These are phyloP conservation scores for Trissolcus japonicus DNA, from an alignment of 2,888 invertebrate species.

Conservation along the genomic window DNA sequence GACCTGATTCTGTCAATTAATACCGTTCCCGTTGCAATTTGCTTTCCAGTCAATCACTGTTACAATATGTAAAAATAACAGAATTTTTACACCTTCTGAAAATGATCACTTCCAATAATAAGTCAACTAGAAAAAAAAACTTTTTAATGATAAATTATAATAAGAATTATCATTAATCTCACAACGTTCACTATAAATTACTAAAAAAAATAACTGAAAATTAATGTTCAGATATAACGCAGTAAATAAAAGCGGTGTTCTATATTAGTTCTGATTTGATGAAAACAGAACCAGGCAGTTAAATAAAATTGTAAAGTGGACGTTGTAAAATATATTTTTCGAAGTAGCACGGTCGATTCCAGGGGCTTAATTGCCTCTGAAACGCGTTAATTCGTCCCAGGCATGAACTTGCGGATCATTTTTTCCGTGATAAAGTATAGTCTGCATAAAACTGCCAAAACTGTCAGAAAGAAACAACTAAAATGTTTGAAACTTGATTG, in stretches of 20 bases:
- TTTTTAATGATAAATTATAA: no score
- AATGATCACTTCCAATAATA: no score
- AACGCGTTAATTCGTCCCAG: slow-evolving; percentile 25
- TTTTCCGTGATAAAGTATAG: slow-evolving; percentile 19
- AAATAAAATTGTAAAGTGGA: slow-evolving; percentile 14
- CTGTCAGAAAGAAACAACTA: slow-evolving; percentile 14
- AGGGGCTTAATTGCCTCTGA: slow-evolving; percentile 23
- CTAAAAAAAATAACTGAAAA: no score
- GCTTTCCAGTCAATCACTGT: no score
- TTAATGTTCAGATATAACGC: no score
- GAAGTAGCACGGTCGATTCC: slow-evolving; percentile 14
- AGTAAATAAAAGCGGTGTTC: not conserved
- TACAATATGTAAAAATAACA: no score
- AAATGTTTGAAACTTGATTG: slow-evolving; percentile 28
- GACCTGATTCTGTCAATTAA: no score
- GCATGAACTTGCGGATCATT: slow-evolving; percentile 5
- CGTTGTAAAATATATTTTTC: slow-evolving; percentile 10
- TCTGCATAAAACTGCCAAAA: slow-evolving; percentile 7
- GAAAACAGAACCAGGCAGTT: not conserved
- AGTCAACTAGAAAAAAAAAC: no score
- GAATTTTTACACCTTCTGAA: no score
- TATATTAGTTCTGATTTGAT: slow-evolving; percentile 1
- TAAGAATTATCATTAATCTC: no score
- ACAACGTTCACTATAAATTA: no score
- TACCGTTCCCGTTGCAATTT: no score